These are phyloP conservation scores for Hofmannophila pseudospretella DNA, from an alignment of 2,888 invertebrate species.

Conservation along the genomic window DNA sequence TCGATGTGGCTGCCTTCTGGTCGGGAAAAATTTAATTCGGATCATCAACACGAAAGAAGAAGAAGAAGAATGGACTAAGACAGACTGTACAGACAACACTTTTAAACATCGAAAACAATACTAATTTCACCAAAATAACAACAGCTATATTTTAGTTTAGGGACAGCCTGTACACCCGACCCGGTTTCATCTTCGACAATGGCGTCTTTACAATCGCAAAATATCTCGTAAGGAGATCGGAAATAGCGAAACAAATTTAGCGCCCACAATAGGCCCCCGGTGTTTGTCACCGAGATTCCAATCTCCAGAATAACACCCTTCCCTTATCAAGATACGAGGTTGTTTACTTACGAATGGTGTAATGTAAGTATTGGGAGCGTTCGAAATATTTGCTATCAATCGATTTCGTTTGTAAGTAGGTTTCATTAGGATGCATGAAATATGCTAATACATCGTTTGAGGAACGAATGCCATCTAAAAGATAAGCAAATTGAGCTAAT, in stretches of 20 bases:
- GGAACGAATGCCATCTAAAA: no score
- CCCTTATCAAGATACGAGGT: slow-evolving; percentile 55
- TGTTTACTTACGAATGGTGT: slow-evolving; percentile 35
- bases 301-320: slow-evolving; percentile 60
- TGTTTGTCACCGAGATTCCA: slow-evolving; percentile 66
- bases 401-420: no score
- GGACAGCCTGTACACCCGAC: slow-evolving; percentile 27
- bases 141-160: not conserved
- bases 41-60: no score
- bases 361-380: not conserved
- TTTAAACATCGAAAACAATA: no score
- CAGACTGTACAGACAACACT: no score
- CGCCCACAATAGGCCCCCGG: slow-evolving; percentile 64
- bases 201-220: slow-evolving; percentile 60
- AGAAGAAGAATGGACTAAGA: no score
- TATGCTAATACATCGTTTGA: no score
- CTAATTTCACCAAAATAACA: not conserved
- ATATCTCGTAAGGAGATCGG: slow-evolving; percentile 69
- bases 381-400: not conserved
- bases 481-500: no score
- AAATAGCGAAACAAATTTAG: slow-evolving; percentile 74
- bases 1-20: no score
- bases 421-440: no score
- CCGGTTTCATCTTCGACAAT: slow-evolving; percentile 37
- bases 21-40: no score